Conservation (phyloP, 2,888 invertebrate species). For the Drosophila suboccidentalis region DNA sequence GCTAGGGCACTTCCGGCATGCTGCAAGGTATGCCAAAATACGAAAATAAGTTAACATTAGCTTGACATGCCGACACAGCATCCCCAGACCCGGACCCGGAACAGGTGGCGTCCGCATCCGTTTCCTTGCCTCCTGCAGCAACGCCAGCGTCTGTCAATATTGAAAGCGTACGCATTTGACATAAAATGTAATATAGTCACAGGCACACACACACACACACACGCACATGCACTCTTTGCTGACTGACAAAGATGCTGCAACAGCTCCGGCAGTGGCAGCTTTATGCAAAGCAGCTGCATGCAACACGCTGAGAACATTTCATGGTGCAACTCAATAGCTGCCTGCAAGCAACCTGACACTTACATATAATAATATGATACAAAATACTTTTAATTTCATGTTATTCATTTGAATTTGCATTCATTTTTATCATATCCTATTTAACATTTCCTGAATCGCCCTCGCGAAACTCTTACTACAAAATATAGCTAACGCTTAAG, state of each 20-base stretch:
- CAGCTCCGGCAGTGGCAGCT: constrained; percentile 34
- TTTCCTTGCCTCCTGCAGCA: constrained; percentile 16
- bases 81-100: constrained; percentile 7
- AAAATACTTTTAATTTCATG: neutral
- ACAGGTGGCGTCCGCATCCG: constrained; percentile 61
- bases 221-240: constrained; percentile 14
- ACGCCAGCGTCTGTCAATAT: constrained; percentile 78
- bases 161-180: constrained; percentile 79
- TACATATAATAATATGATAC: neutral
- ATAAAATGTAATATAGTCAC: constrained; percentile 81
- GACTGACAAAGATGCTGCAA: constrained; percentile 39
- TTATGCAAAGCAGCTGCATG: constrained; percentile 59
- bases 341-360: neutral
- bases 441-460: no score
- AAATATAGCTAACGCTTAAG: no score
- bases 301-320: constrained; percentile 20
- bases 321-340: neutral
- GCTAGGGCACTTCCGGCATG: constrained; percentile 47
- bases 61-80: constrained; percentile 60
- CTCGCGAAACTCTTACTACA: no score
- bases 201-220: constrained; percentile 36
- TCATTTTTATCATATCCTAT: neutral
- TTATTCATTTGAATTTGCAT: neutral
- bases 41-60: constrained; percentile 76
- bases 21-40: constrained; percentile 51